Percentiles rank a stretch among this genome's conserved stretches.
Evolutionary conservation across 37 sponge, comb jelly and placozoan species (phyloP).

Genomic region (Hexactinellida sp.): DNA sequence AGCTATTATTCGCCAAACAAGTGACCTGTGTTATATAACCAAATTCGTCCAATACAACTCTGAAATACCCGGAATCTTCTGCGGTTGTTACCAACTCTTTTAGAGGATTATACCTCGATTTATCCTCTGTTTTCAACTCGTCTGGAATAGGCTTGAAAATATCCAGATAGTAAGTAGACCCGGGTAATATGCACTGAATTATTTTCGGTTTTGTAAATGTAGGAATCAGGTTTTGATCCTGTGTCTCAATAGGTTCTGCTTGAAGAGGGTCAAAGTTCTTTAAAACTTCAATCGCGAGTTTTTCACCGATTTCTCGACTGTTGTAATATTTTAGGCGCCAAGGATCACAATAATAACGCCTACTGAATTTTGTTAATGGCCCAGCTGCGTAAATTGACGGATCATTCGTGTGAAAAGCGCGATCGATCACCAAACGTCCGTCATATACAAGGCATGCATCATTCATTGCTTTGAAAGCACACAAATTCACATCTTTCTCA

Average conservation of each 20-base stretch:
- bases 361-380: conserved; percentile 80
- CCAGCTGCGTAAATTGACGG: conserved; percentile 77
- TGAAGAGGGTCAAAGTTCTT: not conserved
- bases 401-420: conserved; percentile 71
- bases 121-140: not conserved
- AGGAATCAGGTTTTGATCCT: conserved; percentile 19
- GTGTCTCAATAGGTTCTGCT: not conserved
- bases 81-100: conserved; percentile 39
- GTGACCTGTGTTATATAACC: not conserved
- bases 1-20: not conserved
- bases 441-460: conserved; percentile 91
- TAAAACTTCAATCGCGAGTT: not conserved
- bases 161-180: not conserved
- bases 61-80: conserved; percentile 47
- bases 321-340: conserved; percentile 30
- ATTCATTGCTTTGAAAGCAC: conserved; percentile 80
- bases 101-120: not conserved
- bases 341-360: conserved; percentile 54
- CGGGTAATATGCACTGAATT: conserved; percentile 19
- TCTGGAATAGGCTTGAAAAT: not conserved
- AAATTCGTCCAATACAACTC: conserved; percentile 19
- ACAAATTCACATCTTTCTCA: conserved; percentile 39
- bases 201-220: conserved; percentile 27
- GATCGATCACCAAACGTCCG: conserved; percentile 63
- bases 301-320: not conserved